Conservation (phyloP, 2,113 vertebrate species). For the Syngnathus floridae region DNA sequence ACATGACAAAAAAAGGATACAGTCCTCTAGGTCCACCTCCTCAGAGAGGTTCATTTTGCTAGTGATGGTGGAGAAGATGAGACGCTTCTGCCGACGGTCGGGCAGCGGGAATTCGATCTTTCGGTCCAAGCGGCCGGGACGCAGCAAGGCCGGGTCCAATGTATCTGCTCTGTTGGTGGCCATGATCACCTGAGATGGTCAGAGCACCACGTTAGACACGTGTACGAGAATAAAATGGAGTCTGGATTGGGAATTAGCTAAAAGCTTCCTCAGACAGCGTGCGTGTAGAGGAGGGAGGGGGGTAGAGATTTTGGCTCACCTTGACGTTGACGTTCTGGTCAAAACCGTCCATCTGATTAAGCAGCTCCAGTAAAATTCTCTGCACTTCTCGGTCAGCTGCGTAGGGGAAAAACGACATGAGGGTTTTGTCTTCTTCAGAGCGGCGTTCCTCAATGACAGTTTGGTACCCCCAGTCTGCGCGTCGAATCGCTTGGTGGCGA, state of each 20-base stretch:
- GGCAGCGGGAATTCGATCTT: slow-evolving; percentile 93
- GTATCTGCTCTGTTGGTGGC: slow-evolving; percentile 93
- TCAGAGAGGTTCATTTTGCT: slow-evolving; percentile 96
- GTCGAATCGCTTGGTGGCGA: slow-evolving; percentile 94
- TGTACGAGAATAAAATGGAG: background rate
- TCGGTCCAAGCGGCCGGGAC: slow-evolving; percentile 84
- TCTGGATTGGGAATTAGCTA: background rate
- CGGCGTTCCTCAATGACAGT: background rate
- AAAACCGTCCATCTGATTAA: slow-evolving; percentile 95
- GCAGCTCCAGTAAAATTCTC: slow-evolving; percentile 86
- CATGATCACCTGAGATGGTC: slow-evolving; percentile 82
- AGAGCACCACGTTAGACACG: background rate
- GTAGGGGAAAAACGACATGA: slow-evolving; percentile 6
- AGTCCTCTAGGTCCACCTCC: slow-evolving; percentile 92
- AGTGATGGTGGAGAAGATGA: slow-evolving; percentile 92
- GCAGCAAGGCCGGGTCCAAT: slow-evolving; percentile 84
- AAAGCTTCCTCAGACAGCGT: slow-evolving; percentile 5
- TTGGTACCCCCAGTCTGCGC: slow-evolving; percentile 89
- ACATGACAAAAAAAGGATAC: slow-evolving; percentile 72
- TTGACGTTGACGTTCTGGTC: slow-evolving; percentile 95
- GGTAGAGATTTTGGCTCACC: slow-evolving; percentile 57
- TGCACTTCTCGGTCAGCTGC: slow-evolving; percentile 90
- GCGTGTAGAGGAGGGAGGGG: background rate
- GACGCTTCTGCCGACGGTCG: slow-evolving; percentile 86
- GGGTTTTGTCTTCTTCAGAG: background rate